Conservation (phyloP, 2,888 invertebrate species). For the Leptinotarsa peninsularis region DNA sequence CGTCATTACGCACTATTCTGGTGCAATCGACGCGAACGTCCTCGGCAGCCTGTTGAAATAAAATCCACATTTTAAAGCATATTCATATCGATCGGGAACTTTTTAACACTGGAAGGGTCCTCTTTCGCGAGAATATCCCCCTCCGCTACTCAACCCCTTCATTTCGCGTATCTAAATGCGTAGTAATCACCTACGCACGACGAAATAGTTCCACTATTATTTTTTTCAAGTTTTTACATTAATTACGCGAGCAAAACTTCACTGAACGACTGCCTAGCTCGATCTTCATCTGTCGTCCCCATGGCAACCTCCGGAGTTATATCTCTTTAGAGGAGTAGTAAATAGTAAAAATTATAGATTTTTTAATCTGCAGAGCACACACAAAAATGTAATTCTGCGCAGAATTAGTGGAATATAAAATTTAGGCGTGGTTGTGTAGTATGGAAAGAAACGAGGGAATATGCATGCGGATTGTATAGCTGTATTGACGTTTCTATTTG, state of each 20-base stretch:
- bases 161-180: conserved; percentile 55
- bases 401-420: conserved; percentile 66
- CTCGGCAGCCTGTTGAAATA: conserved; percentile 69
- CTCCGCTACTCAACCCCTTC: conserved; percentile 55
- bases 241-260: conserved; percentile 51
- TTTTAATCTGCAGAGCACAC: conserved; percentile 61
- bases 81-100: conserved; percentile 74
- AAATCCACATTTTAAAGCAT: conserved; percentile 76
- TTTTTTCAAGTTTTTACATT: conserved; percentile 52
- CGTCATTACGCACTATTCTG: conserved; percentile 41
- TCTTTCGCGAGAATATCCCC: conserved; percentile 51
- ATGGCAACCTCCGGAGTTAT: conserved; percentile 52
- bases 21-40: conserved; percentile 57
- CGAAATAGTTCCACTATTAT: conserved; percentile 56
- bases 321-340: conserved; percentile 57
- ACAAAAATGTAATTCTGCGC: conserved; percentile 66
- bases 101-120: conserved; percentile 70
- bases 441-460: conserved; percentile 42
- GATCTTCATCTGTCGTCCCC: conserved; percentile 54
- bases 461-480: conserved; percentile 60
- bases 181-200: conserved; percentile 57
- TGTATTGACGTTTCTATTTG: conserved; percentile 67
- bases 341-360: conserved; percentile 64
- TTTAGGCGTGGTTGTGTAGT: conserved; percentile 64
- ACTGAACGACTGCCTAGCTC: conserved; percentile 48